Base-by-base conservation (phyloP, 2,888 invertebrate genomes). In the Rutpela maculata region DNA sequence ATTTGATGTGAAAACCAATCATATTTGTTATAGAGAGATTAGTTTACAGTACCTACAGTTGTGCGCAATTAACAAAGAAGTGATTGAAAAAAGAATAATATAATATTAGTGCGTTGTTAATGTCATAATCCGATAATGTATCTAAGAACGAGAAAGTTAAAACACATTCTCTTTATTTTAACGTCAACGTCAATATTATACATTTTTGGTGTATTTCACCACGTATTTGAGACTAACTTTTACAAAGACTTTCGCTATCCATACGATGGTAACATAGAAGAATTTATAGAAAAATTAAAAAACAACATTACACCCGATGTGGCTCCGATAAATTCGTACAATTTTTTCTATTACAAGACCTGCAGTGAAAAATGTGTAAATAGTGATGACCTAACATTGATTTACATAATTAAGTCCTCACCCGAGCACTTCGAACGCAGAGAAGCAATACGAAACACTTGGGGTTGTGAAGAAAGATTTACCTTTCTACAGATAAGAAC, bases 401-500 rank as follows among this genome's bases (percentile, higher is more conserved):
- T 97, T 22, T 94, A 95, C 78, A 87, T 97, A 22, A 93, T 98
- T 0, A 98, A 98, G 90, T 97, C 97, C 4, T 93, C 95, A 0
- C 90, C 95, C 84, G 88, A 91, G 0, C 91, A 98, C 90, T 93
- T 94, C 83, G 91, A 93, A 0, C 91, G 93, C 79, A 91, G 98
- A 77, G 88, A 90, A 15, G 95, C 93, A 0, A 97, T 98, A 76
- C 91, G 98, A 74, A 92, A 93, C 63, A 95, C 96, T 0, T 98
- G 96, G 95, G 98, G 97, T 0, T 95, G 93, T 87, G 95, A 96
- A 85, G 92, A 92, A 74, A 90, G 95, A 57, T 94, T 96, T 85
- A 95, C 95, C 0, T 96, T 96, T 85, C 95, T 95, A 1, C 92
- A 93, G 15, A 93, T 97, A 2, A 92, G 93, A 84, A 93, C 94